phyloP scores from a whole-genome alignment of 2,113 vertebrate species.

The Danio rerio region DNA sequence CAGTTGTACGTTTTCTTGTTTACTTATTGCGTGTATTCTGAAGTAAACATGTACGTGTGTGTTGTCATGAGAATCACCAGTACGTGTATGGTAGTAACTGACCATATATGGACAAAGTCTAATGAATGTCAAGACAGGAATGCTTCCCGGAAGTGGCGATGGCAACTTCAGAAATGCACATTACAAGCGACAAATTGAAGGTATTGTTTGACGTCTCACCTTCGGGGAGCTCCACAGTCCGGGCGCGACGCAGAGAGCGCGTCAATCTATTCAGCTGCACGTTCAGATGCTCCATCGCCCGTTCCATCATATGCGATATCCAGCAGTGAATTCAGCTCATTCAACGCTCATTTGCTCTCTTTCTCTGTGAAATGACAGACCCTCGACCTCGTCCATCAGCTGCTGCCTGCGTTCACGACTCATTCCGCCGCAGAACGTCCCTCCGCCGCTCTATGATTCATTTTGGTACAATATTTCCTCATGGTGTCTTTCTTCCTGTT shows the following conservation, averaged over 20 bases:
- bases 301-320: conserved; percentile 88
- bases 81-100: background rate
- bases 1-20: no score
- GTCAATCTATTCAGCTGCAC: conserved; percentile 90
- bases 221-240: conserved; percentile 96
- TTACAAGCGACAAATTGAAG: no score
- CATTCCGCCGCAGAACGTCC: background rate
- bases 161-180: background rate
- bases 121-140: no score
- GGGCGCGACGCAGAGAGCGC: conserved; percentile 92
- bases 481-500: conserved; percentile 72
- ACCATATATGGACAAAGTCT: no score
- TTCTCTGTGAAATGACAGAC: background rate
- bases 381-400: conserved; percentile 62
- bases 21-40: no score
- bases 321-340: conserved; percentile 38
- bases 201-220: conserved; percentile 70
- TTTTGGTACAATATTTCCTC: conserved; percentile 50
- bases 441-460: conserved; percentile 41
- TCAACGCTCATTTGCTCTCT: background rate
- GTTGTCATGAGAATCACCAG: background rate
- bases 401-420: background rate
- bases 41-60: background rate
- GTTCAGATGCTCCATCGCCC: conserved; percentile 95
- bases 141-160: background rate